phyloP scores from a whole-genome alignment of 1,140 invertebrate species.

The Apis cerana region DNA sequence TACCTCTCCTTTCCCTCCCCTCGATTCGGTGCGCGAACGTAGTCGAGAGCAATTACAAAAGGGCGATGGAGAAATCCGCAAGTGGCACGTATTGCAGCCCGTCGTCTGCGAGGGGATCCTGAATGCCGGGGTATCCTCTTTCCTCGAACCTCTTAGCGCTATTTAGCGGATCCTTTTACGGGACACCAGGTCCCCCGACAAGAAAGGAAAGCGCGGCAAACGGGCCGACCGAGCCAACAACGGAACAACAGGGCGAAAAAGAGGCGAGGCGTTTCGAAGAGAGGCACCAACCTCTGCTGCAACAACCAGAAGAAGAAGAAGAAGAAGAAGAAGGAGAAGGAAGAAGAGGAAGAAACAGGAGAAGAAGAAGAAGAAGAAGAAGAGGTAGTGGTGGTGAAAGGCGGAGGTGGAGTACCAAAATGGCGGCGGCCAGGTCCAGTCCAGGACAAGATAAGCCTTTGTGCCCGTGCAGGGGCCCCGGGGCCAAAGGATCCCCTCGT shows the following conservation, averaged over 20 bases:
- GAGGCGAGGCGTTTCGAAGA: constrained; percentile 23
- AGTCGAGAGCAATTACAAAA: constrained; percentile 30
- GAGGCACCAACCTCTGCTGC: no score
- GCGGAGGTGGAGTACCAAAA: constrained; percentile 68
- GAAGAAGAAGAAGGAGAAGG: constrained; percentile 19
- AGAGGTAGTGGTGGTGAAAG: constrained; percentile 13
- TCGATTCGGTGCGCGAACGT: background rate
- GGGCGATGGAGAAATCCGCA: background rate
- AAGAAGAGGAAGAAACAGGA: constrained; percentile 15
- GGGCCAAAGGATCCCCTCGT: constrained; percentile 66
- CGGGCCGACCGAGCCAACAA: constrained; percentile 46
- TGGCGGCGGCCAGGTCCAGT: constrained; percentile 63
- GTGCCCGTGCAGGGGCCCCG: constrained; percentile 63
- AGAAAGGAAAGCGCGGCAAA: constrained; percentile 69
- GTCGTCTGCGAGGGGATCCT: constrained; percentile 64
- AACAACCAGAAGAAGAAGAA: background rate
- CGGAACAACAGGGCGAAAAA: constrained; percentile 60
- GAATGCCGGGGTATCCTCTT: constrained; percentile 73
- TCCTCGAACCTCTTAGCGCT: constrained; percentile 74
- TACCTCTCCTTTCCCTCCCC: background rate
- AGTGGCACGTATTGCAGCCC: constrained; percentile 16
- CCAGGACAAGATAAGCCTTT: constrained; percentile 76
- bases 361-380: constrained; percentile 33
- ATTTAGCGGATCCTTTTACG: constrained; percentile 77
- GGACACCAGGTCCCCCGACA: constrained; percentile 68